These are phyloP conservation scores for Excalfactoria chinensis DNA, from an alignment of 2,113 vertebrate genomes.

Conservation along the genomic window DNA sequence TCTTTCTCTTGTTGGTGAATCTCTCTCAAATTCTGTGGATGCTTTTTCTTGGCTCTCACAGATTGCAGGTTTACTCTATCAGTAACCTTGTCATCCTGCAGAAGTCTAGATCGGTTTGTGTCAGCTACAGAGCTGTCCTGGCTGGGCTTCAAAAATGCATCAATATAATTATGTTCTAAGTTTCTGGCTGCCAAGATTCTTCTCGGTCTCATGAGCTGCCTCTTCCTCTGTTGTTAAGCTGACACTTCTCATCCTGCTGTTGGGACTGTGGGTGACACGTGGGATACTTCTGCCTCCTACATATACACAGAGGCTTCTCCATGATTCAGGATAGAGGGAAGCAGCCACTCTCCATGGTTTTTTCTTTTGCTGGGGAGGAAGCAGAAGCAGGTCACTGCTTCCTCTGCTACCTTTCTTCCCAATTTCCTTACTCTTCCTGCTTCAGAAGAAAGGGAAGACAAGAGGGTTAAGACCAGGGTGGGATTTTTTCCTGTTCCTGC, in stretches of 20 bases:
- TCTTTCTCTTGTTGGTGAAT: background rate
- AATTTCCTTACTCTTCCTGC: background rate
- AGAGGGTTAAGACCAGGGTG: background rate
- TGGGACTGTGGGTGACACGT: background rate
- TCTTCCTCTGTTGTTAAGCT: background rate
- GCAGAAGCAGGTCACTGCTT: background rate
- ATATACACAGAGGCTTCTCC: background rate
- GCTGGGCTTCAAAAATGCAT: background rate
- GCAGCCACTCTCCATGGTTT: background rate
- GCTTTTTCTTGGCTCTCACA: background rate
- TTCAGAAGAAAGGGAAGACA: background rate
- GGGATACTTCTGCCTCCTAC: background rate
- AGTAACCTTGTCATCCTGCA: background rate
- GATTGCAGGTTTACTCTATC: background rate
- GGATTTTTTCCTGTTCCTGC: background rate
- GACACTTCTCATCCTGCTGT: background rate
- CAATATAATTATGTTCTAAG: background rate
- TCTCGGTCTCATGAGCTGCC: background rate
- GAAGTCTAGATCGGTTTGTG: background rate
- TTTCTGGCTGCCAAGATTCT: background rate
- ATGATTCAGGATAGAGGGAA: background rate
- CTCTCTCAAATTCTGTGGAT: background rate
- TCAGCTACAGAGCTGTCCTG: background rate
- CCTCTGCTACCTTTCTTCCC: accelerated
- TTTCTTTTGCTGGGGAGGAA: background rate